Percentiles rank a stretch among this genome's conserved stretches.
phyloP scores from a whole-genome alignment of 1,140 invertebrate genomes.

The Drosophila chauvacae region DNA sequence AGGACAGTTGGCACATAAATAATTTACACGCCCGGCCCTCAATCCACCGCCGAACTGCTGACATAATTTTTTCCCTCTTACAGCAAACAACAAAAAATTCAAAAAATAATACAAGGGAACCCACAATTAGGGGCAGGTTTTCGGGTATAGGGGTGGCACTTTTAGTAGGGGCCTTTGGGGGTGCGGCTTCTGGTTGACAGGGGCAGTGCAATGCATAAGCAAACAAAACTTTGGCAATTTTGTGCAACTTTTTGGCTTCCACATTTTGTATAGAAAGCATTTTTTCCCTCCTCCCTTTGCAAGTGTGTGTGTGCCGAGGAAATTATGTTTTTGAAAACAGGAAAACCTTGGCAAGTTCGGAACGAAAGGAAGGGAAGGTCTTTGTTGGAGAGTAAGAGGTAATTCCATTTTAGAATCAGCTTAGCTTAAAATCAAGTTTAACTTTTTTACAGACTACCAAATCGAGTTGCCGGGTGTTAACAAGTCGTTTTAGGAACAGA shows the following conservation, averaged over 20 bases:
- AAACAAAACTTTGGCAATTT: conserved; percentile 72
- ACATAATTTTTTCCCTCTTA: conserved; percentile 63
- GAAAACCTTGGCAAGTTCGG: conserved; percentile 41
- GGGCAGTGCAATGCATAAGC: conserved; percentile 52
- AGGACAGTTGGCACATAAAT: conserved; percentile 78
- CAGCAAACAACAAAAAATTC: conserved; percentile 4
- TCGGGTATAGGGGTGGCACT: not conserved
- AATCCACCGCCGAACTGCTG: conserved; percentile 44
- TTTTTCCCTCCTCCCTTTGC: conserved; percentile 46
- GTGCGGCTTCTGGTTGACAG: not conserved
- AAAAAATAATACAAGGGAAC: conserved; percentile 8
- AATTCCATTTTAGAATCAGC: conserved; percentile 40
- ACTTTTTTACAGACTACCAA: conserved; percentile 14
- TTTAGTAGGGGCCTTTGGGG: conserved; percentile 3
- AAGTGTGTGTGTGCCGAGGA: conserved; percentile 25
- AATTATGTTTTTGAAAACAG: conserved; percentile 60
- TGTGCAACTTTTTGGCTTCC: conserved; percentile 70
- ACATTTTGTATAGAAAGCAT: conserved; percentile 45
- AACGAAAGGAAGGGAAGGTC: not conserved
- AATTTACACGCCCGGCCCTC: conserved; percentile 59
- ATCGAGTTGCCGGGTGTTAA: conserved; percentile 6
- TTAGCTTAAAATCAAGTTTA: conserved; percentile 39
- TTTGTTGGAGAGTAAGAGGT: conserved; percentile 10
- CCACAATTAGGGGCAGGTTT: conserved; percentile 25
- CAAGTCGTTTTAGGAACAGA: not conserved